phyloP scores from a whole-genome alignment of 2,797 vertebrate species.

The Thamnophis elegans region DNA sequence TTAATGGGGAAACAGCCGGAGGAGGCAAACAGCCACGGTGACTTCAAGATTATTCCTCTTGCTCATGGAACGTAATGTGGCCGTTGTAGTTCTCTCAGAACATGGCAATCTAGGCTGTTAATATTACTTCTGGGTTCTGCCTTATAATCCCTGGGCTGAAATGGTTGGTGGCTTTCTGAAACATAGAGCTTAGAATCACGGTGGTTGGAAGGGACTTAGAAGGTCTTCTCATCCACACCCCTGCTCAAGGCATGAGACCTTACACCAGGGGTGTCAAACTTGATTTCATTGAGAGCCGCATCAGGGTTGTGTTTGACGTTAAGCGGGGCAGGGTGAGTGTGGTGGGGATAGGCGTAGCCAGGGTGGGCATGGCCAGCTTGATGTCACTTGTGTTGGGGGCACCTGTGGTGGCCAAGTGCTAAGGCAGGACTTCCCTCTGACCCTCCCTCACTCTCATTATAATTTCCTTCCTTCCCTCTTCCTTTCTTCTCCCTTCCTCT shows the following conservation, averaged over 20 bases:
- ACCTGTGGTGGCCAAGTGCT: too few relatives aligned
- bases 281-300: too few relatives aligned
- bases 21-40: not conserved
- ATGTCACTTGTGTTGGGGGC: too few relatives aligned
- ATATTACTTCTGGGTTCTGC: not conserved
- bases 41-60: not conserved
- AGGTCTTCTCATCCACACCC: not conserved
- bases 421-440: too few relatives aligned
- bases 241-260: not conserved
- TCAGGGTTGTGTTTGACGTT: too few relatives aligned
- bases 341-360: too few relatives aligned
- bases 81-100: not conserved
- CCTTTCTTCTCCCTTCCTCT: too few relatives aligned
- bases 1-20: not conserved
- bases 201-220: not conserved
- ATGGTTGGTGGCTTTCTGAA: not conserved
- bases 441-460: too few relatives aligned
- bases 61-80: not conserved
- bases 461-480: too few relatives aligned
- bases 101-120: not conserved
- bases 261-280: too few relatives aligned
- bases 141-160: not conserved
- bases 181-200: not conserved
- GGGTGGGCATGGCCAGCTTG: too few relatives aligned
- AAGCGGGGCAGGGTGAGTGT: too few relatives aligned